Conservation (phyloP, 2,888 invertebrate species). For the Pterobdella sp. region DNA sequence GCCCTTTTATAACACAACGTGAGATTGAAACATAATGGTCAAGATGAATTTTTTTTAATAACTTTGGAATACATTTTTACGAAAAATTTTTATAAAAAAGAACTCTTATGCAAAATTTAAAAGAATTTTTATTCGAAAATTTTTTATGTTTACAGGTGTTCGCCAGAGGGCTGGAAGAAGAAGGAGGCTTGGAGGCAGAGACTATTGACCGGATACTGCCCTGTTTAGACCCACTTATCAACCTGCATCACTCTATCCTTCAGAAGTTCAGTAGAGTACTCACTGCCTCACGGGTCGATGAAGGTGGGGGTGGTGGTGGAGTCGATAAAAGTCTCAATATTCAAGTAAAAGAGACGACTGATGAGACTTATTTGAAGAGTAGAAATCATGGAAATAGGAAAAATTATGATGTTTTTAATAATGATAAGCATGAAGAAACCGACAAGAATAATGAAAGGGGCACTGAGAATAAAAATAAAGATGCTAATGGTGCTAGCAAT, state of each 20-base stretch:
- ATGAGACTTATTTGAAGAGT: neutral
- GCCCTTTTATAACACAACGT: too few relatives aligned
- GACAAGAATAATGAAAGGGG: neutral
- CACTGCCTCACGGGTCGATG: constrained; percentile 65
- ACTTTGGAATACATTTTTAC: too few relatives aligned
- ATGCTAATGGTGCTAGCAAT: neutral
- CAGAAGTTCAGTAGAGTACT: too few relatives aligned
- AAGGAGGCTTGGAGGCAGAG: constrained; percentile 60
- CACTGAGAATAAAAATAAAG: too few relatives aligned
- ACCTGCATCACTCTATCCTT: constrained; percentile 72
- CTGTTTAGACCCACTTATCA: constrained; percentile 72
- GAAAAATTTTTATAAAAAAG: too few relatives aligned
- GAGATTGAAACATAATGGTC: too few relatives aligned
- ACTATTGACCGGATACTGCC: constrained; percentile 81
- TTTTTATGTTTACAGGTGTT: constrained; percentile 61
- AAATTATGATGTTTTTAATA: neutral
- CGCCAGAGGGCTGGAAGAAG: constrained; percentile 73
- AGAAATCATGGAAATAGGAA: neutral
- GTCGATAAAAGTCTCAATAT: neutral
- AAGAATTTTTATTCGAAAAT: neutral
- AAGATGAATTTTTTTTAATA: too few relatives aligned
- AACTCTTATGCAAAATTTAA: neutral
- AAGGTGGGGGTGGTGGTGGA: constrained; percentile 47
- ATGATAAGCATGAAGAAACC: neutral
- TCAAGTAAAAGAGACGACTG: neutral